Evolutionary conservation across 2,113 vertebrate species (phyloP), one percentile per base, ranked within the genome.

Genomic region (Actenoides hombroni): DNA sequence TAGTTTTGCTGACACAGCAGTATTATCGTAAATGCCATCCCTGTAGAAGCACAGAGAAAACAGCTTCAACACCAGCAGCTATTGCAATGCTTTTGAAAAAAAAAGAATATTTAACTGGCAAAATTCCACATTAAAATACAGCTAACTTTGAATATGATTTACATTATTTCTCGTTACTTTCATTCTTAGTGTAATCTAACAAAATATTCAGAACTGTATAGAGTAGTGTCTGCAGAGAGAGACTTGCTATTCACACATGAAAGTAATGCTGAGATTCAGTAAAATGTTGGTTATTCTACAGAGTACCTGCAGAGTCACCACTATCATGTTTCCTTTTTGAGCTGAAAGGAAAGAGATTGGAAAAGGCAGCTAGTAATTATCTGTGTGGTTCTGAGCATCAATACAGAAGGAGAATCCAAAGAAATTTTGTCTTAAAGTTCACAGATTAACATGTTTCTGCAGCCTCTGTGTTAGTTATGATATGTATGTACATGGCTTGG

Each of bases 121-220:
- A 97, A 95, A 96, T 85, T 92, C 90, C 97, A 97, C 95, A 96
- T 97, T 97, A 97, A 95, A 97, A 96, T 74, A 67, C 49, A 95
- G 57, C 56, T 96, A 92, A 96, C 60, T 96, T 96, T 26, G 86
- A 90, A 90, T 85, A 91, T 16, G 29, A 90, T 97, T 97, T 97
- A 95, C 95, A 65, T 92, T 97, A 88, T 93, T 95, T 97, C 42
- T 2, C 44, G 90, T 97, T 94, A 97, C 93, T 97, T 98, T 98
- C 93, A 85, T 94, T 98, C 96, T 98, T 96, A 97, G 88, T 94
- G 53, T 83, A 85, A 95, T 93, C 68, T 96, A 95, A 94, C 85
- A 94, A 97, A 85, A 94, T 65, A 88, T 93, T 97, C 94, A 96
- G 83, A 96, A 92, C 46, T 44, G 40, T 54, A 79, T 68, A 60